These are phyloP conservation scores for Laticauda laticaudata DNA, from an alignment of 2,113 vertebrate species.

Conservation along the genomic window DNA sequence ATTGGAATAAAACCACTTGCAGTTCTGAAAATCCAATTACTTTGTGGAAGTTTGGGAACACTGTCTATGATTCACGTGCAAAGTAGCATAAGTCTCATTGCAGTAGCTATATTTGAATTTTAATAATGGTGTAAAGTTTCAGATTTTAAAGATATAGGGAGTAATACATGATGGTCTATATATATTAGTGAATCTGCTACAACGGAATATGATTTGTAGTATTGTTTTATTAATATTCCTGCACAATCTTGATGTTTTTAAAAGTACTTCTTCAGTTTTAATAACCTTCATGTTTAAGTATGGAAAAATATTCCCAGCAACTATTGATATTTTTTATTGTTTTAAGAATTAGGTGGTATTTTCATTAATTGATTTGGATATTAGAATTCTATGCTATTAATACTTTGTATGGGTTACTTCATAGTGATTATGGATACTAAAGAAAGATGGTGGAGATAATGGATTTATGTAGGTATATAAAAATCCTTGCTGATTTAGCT, in stretches of 20 bases:
- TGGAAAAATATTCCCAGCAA: slow-evolving; percentile 27
- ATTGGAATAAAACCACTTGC: slow-evolving; percentile 58
- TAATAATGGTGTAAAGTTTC: slow-evolving; percentile 13
- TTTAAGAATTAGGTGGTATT: slow-evolving; percentile 36
- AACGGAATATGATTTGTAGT: slow-evolving; percentile 17
- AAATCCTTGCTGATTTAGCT: slow-evolving; percentile 86
- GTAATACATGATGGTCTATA: slow-evolving; percentile 35
- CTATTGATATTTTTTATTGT: slow-evolving; percentile 35
- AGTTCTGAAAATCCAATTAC: slow-evolving; percentile 72
- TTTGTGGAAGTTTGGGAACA: slow-evolving; percentile 60
- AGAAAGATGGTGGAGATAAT: slow-evolving; percentile 77
- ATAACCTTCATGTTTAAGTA: background rate
- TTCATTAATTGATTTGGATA: slow-evolving; percentile 53
- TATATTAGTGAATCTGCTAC: slow-evolving; percentile 26
- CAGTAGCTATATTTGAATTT: slow-evolving; percentile 42
- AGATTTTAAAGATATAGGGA: slow-evolving; percentile 43
- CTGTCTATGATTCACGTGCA: slow-evolving; percentile 42
- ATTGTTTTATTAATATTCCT: slow-evolving; percentile 56
- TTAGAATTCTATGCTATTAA: slow-evolving; percentile 47
- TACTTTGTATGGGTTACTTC: slow-evolving; percentile 72
- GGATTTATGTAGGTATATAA: slow-evolving; percentile 88
- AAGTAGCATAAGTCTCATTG: slow-evolving; percentile 42
- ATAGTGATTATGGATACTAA: slow-evolving; percentile 77
- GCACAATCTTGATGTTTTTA: slow-evolving; percentile 39
- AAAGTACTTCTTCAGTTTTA: slow-evolving; percentile 11